Percentiles rank a stretch among this genome's conserved stretches.
These are phyloP conservation scores for Jaculus jaculus DNA, from an alignment of 2,113 vertebrate genomes.

Conservation along the genomic window DNA sequence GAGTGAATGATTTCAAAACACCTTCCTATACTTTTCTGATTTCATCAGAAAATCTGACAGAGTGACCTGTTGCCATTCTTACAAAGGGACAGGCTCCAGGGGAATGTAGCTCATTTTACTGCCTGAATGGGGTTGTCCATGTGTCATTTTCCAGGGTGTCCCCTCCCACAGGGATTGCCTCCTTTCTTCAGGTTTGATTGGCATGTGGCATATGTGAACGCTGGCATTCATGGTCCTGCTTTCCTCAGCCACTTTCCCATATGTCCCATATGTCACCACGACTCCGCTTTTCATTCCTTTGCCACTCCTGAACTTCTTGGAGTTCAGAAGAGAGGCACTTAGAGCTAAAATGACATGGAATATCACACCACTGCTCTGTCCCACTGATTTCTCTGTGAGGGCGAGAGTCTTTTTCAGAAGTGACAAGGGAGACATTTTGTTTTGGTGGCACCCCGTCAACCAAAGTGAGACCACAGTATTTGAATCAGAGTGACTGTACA, in stretches of 20 bases:
- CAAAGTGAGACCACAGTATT: constrained; percentile 32
- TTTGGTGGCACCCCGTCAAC: background rate
- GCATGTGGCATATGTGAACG: background rate
- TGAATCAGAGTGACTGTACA: background rate
- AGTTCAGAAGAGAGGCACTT: constrained; percentile 28
- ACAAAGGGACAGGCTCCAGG: background rate
- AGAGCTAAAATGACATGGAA: constrained; percentile 8
- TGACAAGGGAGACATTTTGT: constrained; percentile 1
- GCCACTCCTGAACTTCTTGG: constrained; percentile 18
- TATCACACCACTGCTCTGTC: background rate
- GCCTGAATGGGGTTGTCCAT: too few relatives aligned
- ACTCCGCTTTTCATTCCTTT: background rate
- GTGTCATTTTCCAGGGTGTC: background rate
- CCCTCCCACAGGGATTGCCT: background rate
- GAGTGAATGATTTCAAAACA: background rate
- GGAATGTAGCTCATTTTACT: background rate
- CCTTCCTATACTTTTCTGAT: background rate
- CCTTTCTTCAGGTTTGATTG: constrained; percentile 13
- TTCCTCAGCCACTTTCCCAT: background rate
- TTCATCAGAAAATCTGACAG: background rate
- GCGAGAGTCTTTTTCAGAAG: background rate
- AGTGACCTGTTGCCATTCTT: background rate
- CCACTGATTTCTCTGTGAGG: background rate
- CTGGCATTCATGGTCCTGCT: background rate
- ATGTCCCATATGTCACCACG: background rate